phyloP scores from a whole-genome alignment of 2,888 invertebrate species.

The Pinctada fucata region DNA sequence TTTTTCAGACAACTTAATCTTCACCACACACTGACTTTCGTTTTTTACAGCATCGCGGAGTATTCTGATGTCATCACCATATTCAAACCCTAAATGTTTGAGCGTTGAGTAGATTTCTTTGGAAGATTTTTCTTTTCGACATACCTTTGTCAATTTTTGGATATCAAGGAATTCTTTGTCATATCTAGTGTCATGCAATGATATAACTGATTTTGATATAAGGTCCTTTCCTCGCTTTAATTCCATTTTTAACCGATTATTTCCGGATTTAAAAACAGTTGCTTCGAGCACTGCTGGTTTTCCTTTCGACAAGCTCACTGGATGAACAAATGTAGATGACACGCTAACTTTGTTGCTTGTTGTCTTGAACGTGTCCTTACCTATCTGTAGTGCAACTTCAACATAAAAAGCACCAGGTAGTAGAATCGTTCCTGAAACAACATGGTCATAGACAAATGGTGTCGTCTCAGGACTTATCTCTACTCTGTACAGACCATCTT shows the following conservation, averaged over 20 bases:
- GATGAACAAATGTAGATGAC: slow-evolving; percentile 12
- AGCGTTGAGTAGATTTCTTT: slow-evolving; percentile 1
- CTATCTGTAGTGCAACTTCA: slow-evolving; percentile 46
- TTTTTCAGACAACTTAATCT: slow-evolving; percentile 17
- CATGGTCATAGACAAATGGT: slow-evolving; percentile 51
- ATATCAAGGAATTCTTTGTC: neutral
- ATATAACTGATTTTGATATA: neutral
- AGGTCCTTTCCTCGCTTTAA: neutral
- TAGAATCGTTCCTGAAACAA: slow-evolving; percentile 39
- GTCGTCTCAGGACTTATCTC: slow-evolving; percentile 26
- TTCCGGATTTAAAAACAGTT: neutral
- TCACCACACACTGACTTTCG: slow-evolving; percentile 13
- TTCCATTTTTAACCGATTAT: neutral
- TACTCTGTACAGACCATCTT: slow-evolving; percentile 18
- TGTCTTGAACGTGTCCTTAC: slow-evolving; percentile 6
- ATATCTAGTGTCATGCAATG: too few relatives aligned
- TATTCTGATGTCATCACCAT: slow-evolving; percentile 24
- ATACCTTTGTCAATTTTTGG: neutral
- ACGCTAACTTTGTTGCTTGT: neutral
- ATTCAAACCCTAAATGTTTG: slow-evolving; percentile 15
- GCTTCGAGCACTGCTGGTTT: neutral
- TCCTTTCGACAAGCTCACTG: neutral
- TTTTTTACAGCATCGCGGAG: slow-evolving; percentile 15
- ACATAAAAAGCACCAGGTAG: slow-evolving; percentile 50
- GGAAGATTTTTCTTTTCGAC: neutral